Conservation (phyloP, 2,888 invertebrate genomes). For the Drosophila seclusa region DNA sequence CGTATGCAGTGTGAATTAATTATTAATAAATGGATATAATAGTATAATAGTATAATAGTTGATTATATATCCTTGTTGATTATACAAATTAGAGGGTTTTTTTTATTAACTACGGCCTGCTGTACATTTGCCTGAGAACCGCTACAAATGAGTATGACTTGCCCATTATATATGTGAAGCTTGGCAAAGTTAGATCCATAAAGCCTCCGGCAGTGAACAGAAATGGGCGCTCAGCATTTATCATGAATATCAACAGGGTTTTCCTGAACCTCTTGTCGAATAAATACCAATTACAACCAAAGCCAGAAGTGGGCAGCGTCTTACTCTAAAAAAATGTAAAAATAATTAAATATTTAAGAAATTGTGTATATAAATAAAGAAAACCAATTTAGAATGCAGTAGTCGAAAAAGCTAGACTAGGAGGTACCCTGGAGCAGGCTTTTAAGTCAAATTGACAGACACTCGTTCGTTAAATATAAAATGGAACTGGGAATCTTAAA, state of each 20-base stretch:
- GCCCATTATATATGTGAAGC: conserved; percentile 72
- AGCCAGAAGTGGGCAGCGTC: conserved; percentile 65
- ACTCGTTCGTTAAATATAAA: too few relatives aligned
- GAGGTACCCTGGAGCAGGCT: too few relatives aligned
- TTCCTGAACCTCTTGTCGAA: conserved; percentile 61
- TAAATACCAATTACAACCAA: conserved; percentile 66
- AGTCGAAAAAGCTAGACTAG: background rate
- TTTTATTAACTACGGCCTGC: conserved; percentile 5
- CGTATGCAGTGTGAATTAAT: background rate
- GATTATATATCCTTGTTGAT: background rate
- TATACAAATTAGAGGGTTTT: conserved; percentile 2
- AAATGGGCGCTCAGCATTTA: conserved; percentile 57
- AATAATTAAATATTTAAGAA: background rate
- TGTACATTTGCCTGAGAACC: conserved; percentile 68
- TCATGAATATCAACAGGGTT: conserved; percentile 61
- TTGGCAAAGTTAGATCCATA: conserved; percentile 68
- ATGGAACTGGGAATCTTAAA: too few relatives aligned
- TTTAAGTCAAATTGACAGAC: too few relatives aligned
- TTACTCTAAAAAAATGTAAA: conserved; percentile 57
- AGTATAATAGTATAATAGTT: conserved; percentile 2
- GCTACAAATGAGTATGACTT: conserved; percentile 76
- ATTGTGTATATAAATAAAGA: too few relatives aligned
- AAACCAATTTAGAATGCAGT: background rate
- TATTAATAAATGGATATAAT: conserved; percentile 2
- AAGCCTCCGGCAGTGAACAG: conserved; percentile 75